Evolutionary conservation across 2,797 vertebrate species (phyloP).

Genomic region (Sebastes miniatus): DNA sequence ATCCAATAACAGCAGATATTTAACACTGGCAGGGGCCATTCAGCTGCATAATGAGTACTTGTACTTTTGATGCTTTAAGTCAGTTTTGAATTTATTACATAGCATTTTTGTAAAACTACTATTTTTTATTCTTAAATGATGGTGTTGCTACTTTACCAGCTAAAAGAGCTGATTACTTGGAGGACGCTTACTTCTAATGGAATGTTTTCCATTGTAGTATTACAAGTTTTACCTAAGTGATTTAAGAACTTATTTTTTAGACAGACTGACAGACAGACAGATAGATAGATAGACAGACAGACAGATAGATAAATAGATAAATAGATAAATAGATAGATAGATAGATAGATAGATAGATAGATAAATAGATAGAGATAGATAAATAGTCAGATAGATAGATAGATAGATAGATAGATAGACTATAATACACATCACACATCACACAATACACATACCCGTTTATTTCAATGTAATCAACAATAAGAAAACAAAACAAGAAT

Average conservation of each 20-base stretch:
- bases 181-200: background rate
- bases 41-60: background rate
- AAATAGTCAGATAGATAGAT: no score
- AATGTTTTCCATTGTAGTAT: background rate
- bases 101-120: background rate
- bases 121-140: background rate
- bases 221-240: background rate
- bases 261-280: background rate
- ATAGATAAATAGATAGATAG: no score
- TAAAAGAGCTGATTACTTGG: background rate
- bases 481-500: background rate
- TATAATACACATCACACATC: background rate
- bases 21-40: background rate
- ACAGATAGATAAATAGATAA: accelerated
- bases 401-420: no score
- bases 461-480: background rate
- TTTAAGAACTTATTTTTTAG: background rate
- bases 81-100: background rate
- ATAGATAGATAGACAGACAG: background rate
- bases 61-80: background rate
- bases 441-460: background rate
- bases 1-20: background rate
- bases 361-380: no score
- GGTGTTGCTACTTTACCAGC: background rate
- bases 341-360: no score